phyloP scores from a whole-genome alignment of 1,140 invertebrate species.

The Nomia melanderi region DNA sequence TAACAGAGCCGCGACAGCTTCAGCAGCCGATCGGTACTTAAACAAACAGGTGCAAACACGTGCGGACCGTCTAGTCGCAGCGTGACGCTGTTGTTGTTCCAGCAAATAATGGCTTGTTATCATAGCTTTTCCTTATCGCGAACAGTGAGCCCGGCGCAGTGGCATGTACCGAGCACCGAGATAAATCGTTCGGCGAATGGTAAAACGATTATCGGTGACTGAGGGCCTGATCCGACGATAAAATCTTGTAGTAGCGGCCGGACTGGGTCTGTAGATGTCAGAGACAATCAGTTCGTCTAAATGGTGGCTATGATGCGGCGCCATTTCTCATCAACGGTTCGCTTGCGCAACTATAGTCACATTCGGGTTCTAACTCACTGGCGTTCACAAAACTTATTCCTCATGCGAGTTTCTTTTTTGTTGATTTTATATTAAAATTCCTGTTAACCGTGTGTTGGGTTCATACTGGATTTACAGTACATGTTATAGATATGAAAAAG shows the following conservation, averaged over 20 bases:
- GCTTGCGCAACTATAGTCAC: not conserved
- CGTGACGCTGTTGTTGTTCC: slow-evolving; percentile 39
- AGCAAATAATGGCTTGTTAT: slow-evolving; percentile 50
- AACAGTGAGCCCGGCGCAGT: slow-evolving; percentile 29
- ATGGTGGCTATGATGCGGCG: not conserved
- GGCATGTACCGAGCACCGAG: slow-evolving; percentile 66
- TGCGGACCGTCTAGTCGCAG: slow-evolving; percentile 32
- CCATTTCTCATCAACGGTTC: slow-evolving; percentile 19
- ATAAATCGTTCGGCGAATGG: slow-evolving; percentile 73
- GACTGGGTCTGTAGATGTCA: slow-evolving; percentile 43
- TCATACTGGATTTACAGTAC: too few species aligned
- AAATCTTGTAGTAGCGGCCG: slow-evolving; percentile 20
- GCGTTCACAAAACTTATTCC: not conserved
- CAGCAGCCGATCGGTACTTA: slow-evolving; percentile 46
- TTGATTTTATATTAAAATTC: too few species aligned
- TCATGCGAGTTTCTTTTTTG: not conserved
- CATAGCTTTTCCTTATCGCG: slow-evolving; percentile 60
- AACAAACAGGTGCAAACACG: slow-evolving; percentile 54
- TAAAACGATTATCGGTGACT: slow-evolving; percentile 70
- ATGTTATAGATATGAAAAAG: too few species aligned
- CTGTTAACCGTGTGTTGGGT: too few species aligned
- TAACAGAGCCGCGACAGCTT: slow-evolving; percentile 42
- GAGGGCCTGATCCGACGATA: slow-evolving; percentile 39
- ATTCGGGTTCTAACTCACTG: not conserved
- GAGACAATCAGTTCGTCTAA: slow-evolving; percentile 29